Evolutionary conservation across 1,140 invertebrate genomes (phyloP), one percentile per base, ranked within the genome.

Genomic region (Hycleus phaleratus): DNA sequence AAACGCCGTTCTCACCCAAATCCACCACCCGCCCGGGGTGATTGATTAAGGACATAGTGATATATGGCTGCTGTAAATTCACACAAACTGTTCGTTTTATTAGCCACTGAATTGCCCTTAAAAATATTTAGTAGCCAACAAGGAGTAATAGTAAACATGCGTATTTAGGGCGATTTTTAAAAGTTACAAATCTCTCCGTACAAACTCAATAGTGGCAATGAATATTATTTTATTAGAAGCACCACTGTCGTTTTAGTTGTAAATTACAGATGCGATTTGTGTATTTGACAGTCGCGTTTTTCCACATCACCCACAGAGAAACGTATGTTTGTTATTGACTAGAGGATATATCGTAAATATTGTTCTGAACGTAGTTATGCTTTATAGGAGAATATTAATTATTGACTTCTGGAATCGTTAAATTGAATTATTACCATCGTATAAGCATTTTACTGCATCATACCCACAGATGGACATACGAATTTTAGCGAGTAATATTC

Each of bases 271-370:
- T 47, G 44, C 44, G 52, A 55, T 55, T 55, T 47, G 52, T 55
- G 52, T 55, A 40, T 46, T 55, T 55, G 52, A 55, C 52, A 55
- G 52, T 55, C 45, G 52, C 52, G 52, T 55, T 55, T 55, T 55
- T 55, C 45, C 46, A 26, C 43, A 7, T 42, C 52, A 18, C 38
- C 52, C 38, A 42, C 12, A 24, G 49, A 11, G 32, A 18, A 40
- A 11, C 42, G 38, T 18, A 46, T 55, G 52, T 10, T 8, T 55
- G 44, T 55, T 53, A 55, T 55, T 55, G 52, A 55, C 52, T 55
- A 38, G 44, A 55, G 52, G 52, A 55, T 46, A 55, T 47, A 44
- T 47, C 52, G 44, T 55, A 55, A 55, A 55, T 55, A 55, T 55
- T 55, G 44, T 46, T 42, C 46, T 47, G 44, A 44, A 46, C 46